phyloP scores from a whole-genome alignment of 2,888 invertebrate genomes.

The Chaitophorus viminalis region DNA sequence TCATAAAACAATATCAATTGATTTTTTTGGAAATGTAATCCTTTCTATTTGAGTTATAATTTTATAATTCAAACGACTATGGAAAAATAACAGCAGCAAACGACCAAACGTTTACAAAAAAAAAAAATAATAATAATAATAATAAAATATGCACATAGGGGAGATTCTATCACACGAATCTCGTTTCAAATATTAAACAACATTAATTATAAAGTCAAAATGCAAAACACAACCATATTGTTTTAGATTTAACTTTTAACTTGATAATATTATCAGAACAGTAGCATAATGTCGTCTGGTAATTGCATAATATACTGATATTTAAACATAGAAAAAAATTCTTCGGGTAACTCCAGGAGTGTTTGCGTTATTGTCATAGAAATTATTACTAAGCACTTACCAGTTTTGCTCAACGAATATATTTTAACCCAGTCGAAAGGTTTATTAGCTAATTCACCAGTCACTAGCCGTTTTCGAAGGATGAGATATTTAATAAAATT shows the following conservation, averaged over 20 bases:
- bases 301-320: background rate
- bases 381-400: no score
- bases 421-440: background rate
- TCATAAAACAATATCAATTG: background rate
- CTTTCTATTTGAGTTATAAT: slow-evolving; percentile 8
- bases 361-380: background rate
- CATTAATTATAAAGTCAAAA: slow-evolving; percentile 12
- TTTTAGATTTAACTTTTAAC: slow-evolving; percentile 10
- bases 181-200: slow-evolving; percentile 31
- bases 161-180: slow-evolving; percentile 26
- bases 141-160: slow-evolving; percentile 10
- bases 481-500: slow-evolving; percentile 38
- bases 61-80: background rate
- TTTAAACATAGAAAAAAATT: background rate
- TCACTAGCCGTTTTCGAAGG: background rate
- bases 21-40: background rate
- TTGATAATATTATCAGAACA: background rate
- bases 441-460: no score
- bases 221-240: slow-evolving; percentile 10
- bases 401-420: background rate
- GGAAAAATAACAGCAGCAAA: background rate
- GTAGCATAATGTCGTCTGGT: background rate
- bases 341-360: background rate
- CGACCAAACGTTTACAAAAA: slow-evolving; percentile 12
- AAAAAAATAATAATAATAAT: background rate